These are phyloP conservation scores for Iphiclides podalirius DNA, from an alignment of 2,888 invertebrate genomes.

Conservation along the genomic window DNA sequence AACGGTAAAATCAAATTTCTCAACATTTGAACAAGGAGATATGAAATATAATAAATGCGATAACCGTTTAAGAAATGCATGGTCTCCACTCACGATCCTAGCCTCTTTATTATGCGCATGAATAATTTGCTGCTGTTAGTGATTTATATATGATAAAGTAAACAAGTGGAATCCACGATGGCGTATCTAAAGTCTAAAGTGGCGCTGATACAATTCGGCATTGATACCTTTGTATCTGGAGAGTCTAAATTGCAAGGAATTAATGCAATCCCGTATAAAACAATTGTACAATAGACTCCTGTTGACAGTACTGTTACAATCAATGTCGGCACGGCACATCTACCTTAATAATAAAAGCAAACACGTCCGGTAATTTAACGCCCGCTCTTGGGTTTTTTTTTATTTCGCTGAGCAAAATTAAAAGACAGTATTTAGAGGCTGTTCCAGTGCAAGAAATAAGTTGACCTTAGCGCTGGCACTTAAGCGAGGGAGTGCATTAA, in stretches of 20 bases:
- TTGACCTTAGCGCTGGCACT: conserved; percentile 45
- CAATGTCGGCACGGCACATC: no score
- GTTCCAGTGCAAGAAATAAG: conserved; percentile 23
- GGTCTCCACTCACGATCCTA: conserved; percentile 60
- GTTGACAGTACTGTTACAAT: no score
- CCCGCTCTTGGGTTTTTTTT: no score
- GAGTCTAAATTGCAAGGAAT: no score
- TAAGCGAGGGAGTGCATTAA: conserved; percentile 54
- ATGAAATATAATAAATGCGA: conserved; percentile 43
- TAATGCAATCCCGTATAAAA: no score
- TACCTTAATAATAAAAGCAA: no score
- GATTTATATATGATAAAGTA: conserved; percentile 71
- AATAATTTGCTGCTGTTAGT: conserved; percentile 74
- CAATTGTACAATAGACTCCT: no score
- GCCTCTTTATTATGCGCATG: conserved; percentile 74
- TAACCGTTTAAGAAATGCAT: conserved; percentile 56
- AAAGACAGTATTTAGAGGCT: conserved; percentile 36
- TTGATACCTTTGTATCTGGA: conserved; percentile 11
- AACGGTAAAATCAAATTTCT: conserved; percentile 20
- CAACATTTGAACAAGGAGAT: conserved; percentile 34
- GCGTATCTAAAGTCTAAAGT: conserved; percentile 37
- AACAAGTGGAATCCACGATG: conserved; percentile 55
- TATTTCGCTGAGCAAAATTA: no score
- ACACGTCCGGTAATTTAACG: no score
- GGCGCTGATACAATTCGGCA: conserved; percentile 8